A percentile compares a stretch with the other conserved stretches of the same genome.
Evolutionary conservation across 2,888 invertebrate genomes (phyloP).

Genomic region (Heteromyza rotundicornis): DNA sequence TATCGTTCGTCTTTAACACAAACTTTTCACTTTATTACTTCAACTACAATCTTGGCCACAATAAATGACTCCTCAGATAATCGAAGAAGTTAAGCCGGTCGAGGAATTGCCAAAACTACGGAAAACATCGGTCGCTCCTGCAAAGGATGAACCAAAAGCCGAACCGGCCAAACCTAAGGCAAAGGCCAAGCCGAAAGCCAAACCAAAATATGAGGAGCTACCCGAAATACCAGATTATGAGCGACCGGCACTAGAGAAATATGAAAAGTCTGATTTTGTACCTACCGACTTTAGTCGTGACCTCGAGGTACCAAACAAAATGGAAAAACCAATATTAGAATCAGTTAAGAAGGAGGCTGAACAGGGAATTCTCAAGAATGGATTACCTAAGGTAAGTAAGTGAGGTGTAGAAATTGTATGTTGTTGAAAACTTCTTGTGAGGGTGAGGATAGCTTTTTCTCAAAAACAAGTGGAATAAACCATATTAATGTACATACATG

Average conservation of each 20-base stretch:
- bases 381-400: constrained; percentile 54
- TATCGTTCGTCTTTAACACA: not conserved
- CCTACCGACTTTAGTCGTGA: constrained; percentile 61
- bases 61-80: too few relatives aligned
- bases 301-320: constrained; percentile 55
- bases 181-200: constrained; percentile 49
- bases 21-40: too few relatives aligned
- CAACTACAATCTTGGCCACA: too few relatives aligned
- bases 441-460: too few relatives aligned
- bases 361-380: constrained; percentile 48
- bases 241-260: constrained; percentile 74
- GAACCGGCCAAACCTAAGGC: constrained; percentile 50
- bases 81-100: constrained; percentile 49
- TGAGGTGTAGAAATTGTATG: too few relatives aligned
- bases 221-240: constrained; percentile 77
- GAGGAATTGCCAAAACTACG: constrained; percentile 60
- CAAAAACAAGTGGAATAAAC: too few relatives aligned
- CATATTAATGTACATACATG: too few relatives aligned
- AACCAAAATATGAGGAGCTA: constrained; percentile 67
- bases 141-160: constrained; percentile 55
- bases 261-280: constrained; percentile 67
- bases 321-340: constrained; percentile 53
- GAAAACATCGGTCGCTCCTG: constrained; percentile 48
- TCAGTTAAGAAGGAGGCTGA: constrained; percentile 44
- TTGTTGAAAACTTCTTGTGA: too few relatives aligned